Percentiles rank a stretch among this genome's conserved stretches.
Evolutionary conservation across 2,888 invertebrate species (phyloP).

Genomic region (Drosophila kuntzei): DNA sequence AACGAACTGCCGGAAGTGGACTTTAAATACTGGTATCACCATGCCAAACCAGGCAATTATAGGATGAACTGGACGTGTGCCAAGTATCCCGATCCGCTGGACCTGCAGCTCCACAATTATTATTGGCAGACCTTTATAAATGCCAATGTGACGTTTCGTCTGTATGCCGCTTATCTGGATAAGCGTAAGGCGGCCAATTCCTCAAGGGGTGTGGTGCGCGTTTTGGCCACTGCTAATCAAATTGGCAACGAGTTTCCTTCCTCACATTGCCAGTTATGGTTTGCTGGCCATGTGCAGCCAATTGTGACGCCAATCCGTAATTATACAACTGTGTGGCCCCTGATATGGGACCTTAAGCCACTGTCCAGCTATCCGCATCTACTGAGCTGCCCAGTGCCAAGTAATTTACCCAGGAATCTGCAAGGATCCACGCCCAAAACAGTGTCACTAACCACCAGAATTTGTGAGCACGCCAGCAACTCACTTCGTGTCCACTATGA

Average conservation of each 20-base stretch:
- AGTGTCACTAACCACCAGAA: conserved; percentile 51
- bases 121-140: conserved; percentile 95
- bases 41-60: conserved; percentile 57
- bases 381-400: conserved; percentile 93
- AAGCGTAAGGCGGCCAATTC: conserved; percentile 90
- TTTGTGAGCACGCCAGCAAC: conserved; percentile 58
- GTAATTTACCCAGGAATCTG: conserved; percentile 50
- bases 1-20: conserved; percentile 65
- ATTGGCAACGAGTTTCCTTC: conserved; percentile 88
- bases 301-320: conserved; percentile 91
- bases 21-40: conserved; percentile 61
- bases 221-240: conserved; percentile 94
- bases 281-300: conserved; percentile 91
- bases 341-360: conserved; percentile 94
- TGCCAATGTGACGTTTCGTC: conserved; percentile 92
- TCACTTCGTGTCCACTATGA: conserved; percentile 80
- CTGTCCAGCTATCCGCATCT: conserved; percentile 95
- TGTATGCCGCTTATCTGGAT: conserved; percentile 95
- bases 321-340: conserved; percentile 89
- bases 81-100: conserved; percentile 92
- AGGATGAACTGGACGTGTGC: conserved; percentile 87
- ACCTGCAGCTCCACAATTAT: conserved; percentile 95
- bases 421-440: conserved; percentile 32
- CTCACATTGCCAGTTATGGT: conserved; percentile 95
- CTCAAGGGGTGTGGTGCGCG: conserved; percentile 89